A percentile compares a stretch with the other conserved stretches of the same genome.
phyloP scores from a whole-genome alignment of 1,140 invertebrate genomes.

The Cydia amplana region DNA sequence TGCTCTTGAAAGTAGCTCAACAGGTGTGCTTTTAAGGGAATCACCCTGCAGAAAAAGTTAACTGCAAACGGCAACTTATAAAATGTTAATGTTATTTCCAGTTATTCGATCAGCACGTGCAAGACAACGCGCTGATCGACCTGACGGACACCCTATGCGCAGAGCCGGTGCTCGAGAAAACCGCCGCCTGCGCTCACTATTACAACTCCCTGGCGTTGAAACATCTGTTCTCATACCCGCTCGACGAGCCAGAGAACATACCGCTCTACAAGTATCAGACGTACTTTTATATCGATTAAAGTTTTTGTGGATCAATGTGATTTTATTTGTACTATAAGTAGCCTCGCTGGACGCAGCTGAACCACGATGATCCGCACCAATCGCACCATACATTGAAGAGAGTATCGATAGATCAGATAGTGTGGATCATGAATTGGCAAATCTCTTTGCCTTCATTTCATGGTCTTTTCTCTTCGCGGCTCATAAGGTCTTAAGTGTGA shows the following conservation, averaged over 20 bases:
- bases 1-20: too few species aligned
- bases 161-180: slow-evolving; percentile 40
- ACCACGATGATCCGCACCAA: too few species aligned
- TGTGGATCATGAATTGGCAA: too few species aligned
- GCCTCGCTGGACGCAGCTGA: background rate
- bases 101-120: slow-evolving; percentile 60
- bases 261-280: slow-evolving; percentile 29
- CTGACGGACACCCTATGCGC: slow-evolving; percentile 59
- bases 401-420: too few species aligned
- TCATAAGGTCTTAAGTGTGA: too few species aligned
- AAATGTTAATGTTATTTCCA: slow-evolving; percentile 43
- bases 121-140: slow-evolving; percentile 57
- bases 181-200: slow-evolving; percentile 49
- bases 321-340: background rate
- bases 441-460: too few species aligned
- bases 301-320: background rate
- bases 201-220: slow-evolving; percentile 53
- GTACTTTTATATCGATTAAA: slow-evolving; percentile 41
- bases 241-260: slow-evolving; percentile 3
- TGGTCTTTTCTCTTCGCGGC: too few species aligned
- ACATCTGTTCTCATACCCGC: slow-evolving; percentile 6
- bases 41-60: too few species aligned
- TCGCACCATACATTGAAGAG: too few species aligned
- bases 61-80: too few species aligned
- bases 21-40: too few species aligned